These are phyloP conservation scores for Platalea minor DNA, from an alignment of 2,797 vertebrate species.

Conservation along the genomic window DNA sequence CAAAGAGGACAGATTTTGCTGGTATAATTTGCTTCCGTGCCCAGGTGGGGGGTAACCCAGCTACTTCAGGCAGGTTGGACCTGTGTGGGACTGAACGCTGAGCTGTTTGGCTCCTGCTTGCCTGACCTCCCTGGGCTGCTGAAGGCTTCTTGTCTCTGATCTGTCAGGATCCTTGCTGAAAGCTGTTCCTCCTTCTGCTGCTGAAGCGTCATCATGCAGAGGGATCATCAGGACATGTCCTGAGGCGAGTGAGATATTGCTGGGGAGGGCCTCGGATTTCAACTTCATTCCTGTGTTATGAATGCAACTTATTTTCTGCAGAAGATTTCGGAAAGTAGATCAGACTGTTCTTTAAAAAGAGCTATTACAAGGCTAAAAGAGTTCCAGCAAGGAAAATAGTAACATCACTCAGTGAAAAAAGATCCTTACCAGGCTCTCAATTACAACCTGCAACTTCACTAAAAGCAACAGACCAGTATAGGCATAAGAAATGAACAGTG, in stretches of 20 bases:
- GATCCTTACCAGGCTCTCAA: not conserved
- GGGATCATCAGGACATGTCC: not conserved
- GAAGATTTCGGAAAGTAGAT: not conserved
- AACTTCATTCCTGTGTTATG: not conserved
- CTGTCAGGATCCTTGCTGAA: not conserved
- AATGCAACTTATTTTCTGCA: not conserved
- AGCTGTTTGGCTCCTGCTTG: not conserved
- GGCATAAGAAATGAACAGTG: constrained; percentile 8
- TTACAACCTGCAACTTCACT: not conserved
- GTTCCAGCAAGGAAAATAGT: not conserved
- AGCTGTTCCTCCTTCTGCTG: not conserved
- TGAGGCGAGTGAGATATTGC: not conserved
- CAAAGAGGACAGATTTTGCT: not conserved
- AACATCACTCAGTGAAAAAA: constrained; percentile 12
- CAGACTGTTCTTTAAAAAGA: constrained; percentile 14
- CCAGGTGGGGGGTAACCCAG: not conserved
- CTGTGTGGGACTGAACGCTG: not conserved
- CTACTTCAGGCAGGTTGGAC: not conserved
- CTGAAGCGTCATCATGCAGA: not conserved
- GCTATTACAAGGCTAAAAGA: constrained; percentile 1
- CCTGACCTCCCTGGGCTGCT: not conserved
- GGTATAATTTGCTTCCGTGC: not conserved
- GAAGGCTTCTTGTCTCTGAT: not conserved
- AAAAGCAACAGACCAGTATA: not conserved
- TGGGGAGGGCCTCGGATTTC: not conserved